Conservation (phyloP, 2,888 invertebrate species). For the Tetanocera ferruginea region DNA sequence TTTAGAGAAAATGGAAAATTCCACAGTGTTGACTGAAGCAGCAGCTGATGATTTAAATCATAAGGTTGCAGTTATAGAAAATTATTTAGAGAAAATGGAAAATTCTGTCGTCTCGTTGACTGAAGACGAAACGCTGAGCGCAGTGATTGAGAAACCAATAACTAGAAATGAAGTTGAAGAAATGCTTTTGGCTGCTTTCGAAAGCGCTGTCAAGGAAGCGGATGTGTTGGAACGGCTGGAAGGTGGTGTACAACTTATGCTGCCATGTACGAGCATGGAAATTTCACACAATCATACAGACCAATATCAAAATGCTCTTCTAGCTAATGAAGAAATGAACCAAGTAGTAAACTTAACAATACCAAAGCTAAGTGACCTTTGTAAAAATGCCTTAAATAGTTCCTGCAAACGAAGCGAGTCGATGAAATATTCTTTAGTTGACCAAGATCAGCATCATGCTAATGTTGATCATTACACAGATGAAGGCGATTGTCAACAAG, state of each 20-base stretch:
- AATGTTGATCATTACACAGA: neutral
- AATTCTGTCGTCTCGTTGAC: neutral
- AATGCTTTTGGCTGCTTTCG: constrained; percentile 17
- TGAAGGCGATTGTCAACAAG: neutral
- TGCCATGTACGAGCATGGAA: constrained; percentile 4
- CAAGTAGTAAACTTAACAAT: constrained; percentile 49
- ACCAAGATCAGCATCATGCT: neutral
- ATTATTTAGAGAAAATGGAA: neutral
- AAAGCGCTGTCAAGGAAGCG: constrained; percentile 11
- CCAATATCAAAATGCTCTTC: neutral
- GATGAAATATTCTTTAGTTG: neutral
- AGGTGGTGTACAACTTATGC: constrained; percentile 2
- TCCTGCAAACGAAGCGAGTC: constrained; percentile 52
- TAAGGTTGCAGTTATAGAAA: neutral
- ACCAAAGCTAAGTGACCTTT: constrained; percentile 71
- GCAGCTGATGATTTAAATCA: neutral
- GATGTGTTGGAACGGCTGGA: neutral
- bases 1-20: neutral
- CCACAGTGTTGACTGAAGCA: neutral
- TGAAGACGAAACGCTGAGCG: neutral
- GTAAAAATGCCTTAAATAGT: constrained; percentile 70
- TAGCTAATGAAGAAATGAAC: neutral
- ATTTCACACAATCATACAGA: constrained; percentile 6
- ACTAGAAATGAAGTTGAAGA: constrained; percentile 19
- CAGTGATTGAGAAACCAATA: constrained; percentile 13